Evolutionary conservation across 1,140 invertebrate species (phyloP).

Genomic region (Tetramorium parvispinum): DNA sequence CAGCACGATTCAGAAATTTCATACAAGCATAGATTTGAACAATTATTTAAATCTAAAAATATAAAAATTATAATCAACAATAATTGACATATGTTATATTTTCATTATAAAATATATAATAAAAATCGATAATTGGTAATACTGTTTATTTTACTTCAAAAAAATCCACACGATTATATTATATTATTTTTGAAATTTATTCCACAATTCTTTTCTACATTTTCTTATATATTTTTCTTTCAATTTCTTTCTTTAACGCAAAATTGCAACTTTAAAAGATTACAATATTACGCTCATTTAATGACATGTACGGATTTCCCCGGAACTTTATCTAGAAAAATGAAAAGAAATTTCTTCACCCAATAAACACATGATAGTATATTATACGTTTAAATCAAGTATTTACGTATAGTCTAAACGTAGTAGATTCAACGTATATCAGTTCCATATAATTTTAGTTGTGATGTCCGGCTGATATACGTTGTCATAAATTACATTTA

Average conservation of each 20-base stretch:
- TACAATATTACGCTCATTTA: not conserved
- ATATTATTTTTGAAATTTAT: not conserved
- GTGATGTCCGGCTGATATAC: no score
- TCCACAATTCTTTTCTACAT: not conserved
- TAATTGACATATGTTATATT: not conserved
- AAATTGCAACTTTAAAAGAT: not conserved
- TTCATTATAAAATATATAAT: not conserved
- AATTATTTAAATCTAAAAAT: not conserved
- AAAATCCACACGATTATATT: not conserved
- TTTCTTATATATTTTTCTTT: not conserved
- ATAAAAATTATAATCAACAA: not conserved
- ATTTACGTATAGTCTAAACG: no score
- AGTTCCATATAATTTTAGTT: no score
- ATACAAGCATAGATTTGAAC: not conserved
- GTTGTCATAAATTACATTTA: no score
- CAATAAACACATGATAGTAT: no score
- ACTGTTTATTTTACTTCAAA: not conserved
- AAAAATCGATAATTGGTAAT: not conserved
- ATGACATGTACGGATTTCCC: not conserved
- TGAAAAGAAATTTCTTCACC: not conserved
- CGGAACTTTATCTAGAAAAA: not conserved
- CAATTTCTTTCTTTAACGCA: not conserved
- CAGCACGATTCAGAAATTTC: not conserved
- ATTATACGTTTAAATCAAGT: no score
- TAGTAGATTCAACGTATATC: no score